Percentiles rank a stretch among this genome's conserved stretches.
phyloP scores from a whole-genome alignment of 35 echinoderm and acorn worm species.

The Apostichopus californicus region DNA sequence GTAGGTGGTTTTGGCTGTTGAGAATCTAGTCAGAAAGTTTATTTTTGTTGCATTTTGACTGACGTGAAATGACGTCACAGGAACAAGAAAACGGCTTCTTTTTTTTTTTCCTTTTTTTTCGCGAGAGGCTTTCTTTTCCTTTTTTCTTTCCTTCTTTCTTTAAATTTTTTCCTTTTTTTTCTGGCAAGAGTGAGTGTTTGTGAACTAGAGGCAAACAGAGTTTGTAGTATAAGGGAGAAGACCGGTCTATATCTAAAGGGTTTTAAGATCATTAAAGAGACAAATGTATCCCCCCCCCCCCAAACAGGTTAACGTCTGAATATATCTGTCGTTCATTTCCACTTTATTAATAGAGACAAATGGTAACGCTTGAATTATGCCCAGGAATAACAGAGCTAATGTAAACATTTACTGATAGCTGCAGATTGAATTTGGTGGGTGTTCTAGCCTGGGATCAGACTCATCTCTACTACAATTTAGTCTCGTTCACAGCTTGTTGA shows the following conservation, averaged over 20 bases:
- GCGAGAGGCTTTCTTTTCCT: not conserved
- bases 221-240: not conserved
- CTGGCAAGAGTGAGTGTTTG: not conserved
- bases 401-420: not conserved
- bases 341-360: constrained; percentile 1
- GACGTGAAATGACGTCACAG: constrained; percentile 25
- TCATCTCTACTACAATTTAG: too few relatives aligned
- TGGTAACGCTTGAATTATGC: not conserved
- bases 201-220: constrained; percentile 7
- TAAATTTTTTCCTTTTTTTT: too few relatives aligned
- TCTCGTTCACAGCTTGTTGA: too few relatives aligned
- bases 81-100: not conserved
- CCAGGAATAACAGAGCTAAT: not conserved
- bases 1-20: not conserved
- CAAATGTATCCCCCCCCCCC: not conserved
- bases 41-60: constrained; percentile 15
- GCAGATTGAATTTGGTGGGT: too few relatives aligned
- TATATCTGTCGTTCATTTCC: not conserved
- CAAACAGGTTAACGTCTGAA: not conserved
- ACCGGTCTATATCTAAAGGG: not conserved
- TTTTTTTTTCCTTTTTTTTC: too few relatives aligned
- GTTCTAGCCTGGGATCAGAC: too few relatives aligned
- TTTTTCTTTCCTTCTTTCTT: too few relatives aligned
- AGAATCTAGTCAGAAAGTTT: constrained; percentile 26
- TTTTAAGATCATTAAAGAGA: not conserved